Evolutionary conservation across 2,113 vertebrate species (phyloP), one percentile per base, ranked within the genome.

Genomic region (Geococcyx californianus): DNA sequence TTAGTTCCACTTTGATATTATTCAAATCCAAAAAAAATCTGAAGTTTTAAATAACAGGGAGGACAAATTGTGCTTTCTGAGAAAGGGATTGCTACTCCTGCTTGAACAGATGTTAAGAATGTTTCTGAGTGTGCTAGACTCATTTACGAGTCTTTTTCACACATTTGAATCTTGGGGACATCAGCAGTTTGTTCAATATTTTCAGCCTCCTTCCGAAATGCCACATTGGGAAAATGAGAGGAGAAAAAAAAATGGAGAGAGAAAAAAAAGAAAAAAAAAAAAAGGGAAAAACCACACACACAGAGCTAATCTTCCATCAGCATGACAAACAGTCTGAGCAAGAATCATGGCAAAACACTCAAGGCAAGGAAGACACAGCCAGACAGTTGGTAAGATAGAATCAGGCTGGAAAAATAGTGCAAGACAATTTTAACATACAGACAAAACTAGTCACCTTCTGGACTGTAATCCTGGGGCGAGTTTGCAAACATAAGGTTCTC

Each of bases 41-140:
- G 28, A 81, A 89, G 78, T 94, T 94, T 94, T 90, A 94, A 93
- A 79, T 87, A 94, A 88, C 82, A 95, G 76, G 58, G 91, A 96
- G 94, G 93, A 96, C 95, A 97, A 95, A 86, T 33, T 93, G 94
- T 94, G 95, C 94, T 95, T 96, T 92, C 86, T 38, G 90, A 94
- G 93, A 92, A 93, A 93, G 84, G 74, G 76, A 94, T 47, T 73
- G 64, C 83, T 94, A 81, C 82, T 93, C 92, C 77, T 81, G 88
- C 94, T 81, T 75, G 95, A 97, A 86, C 96, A 97, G 96, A 95
- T 96, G 96, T 94, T 96, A 93, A 84, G 93, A 95, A 89, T 94
- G 91, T 96, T 97, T 92, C 69, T 45, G 87, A 95, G 94, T 85
- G 91, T 93, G 97, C 94, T 91, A 97, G 95, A 96, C 95, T 96